phyloP scores from a whole-genome alignment of 2,797 vertebrate genomes.

The Peromyscus aztecus region DNA sequence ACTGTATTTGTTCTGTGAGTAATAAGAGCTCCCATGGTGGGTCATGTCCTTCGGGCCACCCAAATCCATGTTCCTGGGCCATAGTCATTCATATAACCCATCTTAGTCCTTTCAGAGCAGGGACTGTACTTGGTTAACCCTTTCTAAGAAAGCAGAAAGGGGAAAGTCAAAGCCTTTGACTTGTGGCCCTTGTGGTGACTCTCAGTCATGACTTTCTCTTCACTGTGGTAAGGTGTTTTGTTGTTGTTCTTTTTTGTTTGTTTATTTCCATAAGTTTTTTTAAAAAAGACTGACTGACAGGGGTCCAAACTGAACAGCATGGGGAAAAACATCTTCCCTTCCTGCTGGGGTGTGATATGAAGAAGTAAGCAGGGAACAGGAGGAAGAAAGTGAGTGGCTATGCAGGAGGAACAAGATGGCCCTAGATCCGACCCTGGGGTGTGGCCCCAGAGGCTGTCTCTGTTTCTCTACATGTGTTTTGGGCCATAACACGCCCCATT shows the following conservation, averaged over 20 bases:
- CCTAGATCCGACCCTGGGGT: background rate
- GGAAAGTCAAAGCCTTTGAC: background rate
- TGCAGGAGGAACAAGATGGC: background rate
- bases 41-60: background rate
- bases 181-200: background rate
- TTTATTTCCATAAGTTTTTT: background rate
- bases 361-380: background rate
- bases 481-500: slow-evolving; percentile 13
- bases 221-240: background rate
- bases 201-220: background rate
- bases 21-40: background rate
- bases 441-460: background rate
- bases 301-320: background rate
- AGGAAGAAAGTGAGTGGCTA: background rate
- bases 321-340: background rate
- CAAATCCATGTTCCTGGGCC: background rate
- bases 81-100: background rate
- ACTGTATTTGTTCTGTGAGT: background rate
- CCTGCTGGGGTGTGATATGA: background rate
- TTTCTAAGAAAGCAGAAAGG: background rate
- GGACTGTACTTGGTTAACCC: background rate
- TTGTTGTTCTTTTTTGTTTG: background rate
- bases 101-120: background rate
- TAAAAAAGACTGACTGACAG: background rate
- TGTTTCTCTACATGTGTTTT: slow-evolving; percentile 56